These are phyloP conservation scores for Xanthorhoe designata DNA, from an alignment of 2,888 invertebrate species.

Conservation along the genomic window DNA sequence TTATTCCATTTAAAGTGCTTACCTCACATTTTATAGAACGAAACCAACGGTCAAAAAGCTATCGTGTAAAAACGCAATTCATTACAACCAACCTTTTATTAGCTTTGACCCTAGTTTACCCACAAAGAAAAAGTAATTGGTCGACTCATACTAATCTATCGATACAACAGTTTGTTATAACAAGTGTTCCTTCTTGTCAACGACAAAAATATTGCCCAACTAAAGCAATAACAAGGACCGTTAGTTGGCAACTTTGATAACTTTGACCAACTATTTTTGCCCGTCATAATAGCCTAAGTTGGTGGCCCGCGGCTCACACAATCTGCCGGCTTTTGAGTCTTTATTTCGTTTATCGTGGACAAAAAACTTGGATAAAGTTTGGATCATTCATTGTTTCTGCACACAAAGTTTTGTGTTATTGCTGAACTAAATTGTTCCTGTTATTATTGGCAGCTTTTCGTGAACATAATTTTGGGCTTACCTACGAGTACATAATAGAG, in stretches of 20 bases:
- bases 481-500: not conserved
- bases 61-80: not conserved
- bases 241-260: constrained; percentile 72
- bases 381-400: constrained; percentile 20
- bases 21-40: no score
- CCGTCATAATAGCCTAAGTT: constrained; percentile 82
- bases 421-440: not conserved
- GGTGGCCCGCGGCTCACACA: constrained; percentile 53
- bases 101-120: constrained; percentile 14
- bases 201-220: constrained; percentile 80
- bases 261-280: constrained; percentile 79
- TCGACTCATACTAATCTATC: constrained; percentile 55
- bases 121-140: constrained; percentile 22
- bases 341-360: constrained; percentile 55
- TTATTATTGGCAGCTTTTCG: not conserved
- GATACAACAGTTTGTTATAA: constrained; percentile 70
- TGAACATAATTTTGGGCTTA: not conserved
- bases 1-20: no score
- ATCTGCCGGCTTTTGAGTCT: constrained; percentile 67
- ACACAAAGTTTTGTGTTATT: constrained; percentile 4
- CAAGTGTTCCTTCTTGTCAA: constrained; percentile 67
- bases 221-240: constrained; percentile 80
- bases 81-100: constrained; percentile 2
- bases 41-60: constrained; percentile 1
- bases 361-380: constrained; percentile 46